phyloP scores from a whole-genome alignment of 2,113 vertebrate genomes.

The Vulpes lagopus region DNA sequence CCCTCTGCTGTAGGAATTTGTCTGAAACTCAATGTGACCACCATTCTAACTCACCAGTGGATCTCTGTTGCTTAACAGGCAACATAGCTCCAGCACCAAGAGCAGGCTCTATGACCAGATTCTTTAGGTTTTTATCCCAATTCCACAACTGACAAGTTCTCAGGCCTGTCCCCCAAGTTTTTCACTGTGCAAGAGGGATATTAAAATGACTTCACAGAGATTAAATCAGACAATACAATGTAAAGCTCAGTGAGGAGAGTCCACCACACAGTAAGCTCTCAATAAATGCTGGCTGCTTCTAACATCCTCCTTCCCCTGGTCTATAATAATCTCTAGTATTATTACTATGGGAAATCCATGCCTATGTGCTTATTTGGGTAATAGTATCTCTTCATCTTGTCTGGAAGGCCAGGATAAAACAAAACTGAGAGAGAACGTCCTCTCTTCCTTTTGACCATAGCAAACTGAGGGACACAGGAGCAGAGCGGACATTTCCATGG shows the following conservation, averaged over 20 bases:
- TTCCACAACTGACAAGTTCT: not conserved
- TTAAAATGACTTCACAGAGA: not conserved
- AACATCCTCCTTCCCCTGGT: not conserved
- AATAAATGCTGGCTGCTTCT: not conserved
- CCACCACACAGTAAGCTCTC: not conserved
- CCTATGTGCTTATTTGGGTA: not conserved
- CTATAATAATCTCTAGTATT: not conserved
- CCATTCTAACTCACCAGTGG: not conserved
- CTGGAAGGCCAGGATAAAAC: not conserved
- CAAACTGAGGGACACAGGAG: no score
- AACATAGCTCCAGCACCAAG: not conserved
- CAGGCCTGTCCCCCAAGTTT: not conserved
- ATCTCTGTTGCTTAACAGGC: not conserved
- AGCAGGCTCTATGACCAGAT: not conserved
- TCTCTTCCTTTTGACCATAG: not conserved
- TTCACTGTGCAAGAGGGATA: not conserved
- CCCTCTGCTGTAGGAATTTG: not conserved
- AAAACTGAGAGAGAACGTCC: not conserved
- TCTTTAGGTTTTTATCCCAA: not conserved
- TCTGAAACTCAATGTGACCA: not conserved
- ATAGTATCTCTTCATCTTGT: not conserved
- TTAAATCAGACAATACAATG: not conserved
- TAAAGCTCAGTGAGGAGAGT: not conserved
- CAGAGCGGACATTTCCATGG: not conserved
- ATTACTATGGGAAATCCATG: rapidly evolving